Evolutionary conservation across 2,797 vertebrate genomes (phyloP).

Genomic region (Enteromius paludinosus): DNA sequence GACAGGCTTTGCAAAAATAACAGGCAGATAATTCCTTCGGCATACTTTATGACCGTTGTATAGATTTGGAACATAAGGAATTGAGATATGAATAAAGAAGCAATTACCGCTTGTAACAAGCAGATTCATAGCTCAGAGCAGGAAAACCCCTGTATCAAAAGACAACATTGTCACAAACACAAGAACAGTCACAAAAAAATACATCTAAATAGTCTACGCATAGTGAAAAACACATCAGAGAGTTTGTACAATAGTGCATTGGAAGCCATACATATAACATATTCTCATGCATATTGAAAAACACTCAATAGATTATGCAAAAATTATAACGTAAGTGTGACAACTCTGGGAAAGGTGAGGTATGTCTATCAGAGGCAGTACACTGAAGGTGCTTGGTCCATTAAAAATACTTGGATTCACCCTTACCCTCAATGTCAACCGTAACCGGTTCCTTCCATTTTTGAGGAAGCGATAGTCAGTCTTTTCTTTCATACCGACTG

Average conservation of each 20-base stretch:
- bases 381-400: constrained; percentile 89
- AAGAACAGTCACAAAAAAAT: constrained; percentile 74
- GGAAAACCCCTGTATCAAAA: constrained; percentile 94
- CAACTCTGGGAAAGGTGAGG: constrained; percentile 75
- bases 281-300: constrained; percentile 77
- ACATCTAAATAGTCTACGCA: constrained; percentile 68
- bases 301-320: constrained; percentile 44
- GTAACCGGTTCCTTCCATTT: constrained; percentile 37
- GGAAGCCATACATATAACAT: constrained; percentile 67
- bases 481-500: constrained; percentile 63
- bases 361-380: constrained; percentile 84
- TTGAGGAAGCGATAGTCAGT: constrained; percentile 14
- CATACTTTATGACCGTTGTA: constrained; percentile 66
- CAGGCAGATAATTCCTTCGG: constrained; percentile 75
- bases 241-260: constrained; percentile 57
- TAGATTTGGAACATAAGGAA: constrained; percentile 68
- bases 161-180: constrained; percentile 90
- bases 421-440: constrained; percentile 50
- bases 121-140: constrained; percentile 93
- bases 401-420: constrained; percentile 70
- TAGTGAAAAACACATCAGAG: constrained; percentile 85
- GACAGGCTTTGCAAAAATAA: constrained; percentile 81
- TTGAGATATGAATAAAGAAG: constrained; percentile 89
- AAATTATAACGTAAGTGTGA: constrained; percentile 15
- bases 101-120: constrained; percentile 96